Evolutionary conservation across 1,140 invertebrate species (phyloP).

Genomic region (Tetramorium alpestre): DNA sequence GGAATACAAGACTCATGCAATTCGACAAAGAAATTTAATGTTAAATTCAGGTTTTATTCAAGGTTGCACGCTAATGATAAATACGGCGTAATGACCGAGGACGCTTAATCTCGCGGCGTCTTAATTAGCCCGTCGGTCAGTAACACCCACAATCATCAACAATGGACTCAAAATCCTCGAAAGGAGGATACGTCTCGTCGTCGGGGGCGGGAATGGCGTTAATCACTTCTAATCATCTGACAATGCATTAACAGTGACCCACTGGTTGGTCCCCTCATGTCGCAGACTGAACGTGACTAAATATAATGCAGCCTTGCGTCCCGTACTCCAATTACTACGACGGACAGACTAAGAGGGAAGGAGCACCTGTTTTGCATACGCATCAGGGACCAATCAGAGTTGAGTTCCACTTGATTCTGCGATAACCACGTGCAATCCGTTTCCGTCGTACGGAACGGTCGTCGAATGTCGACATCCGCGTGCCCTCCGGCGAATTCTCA

Average conservation of each 20-base stretch:
- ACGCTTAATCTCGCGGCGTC: not conserved
- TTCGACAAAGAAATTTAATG: conserved; percentile 8
- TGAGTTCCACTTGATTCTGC: conserved; percentile 77
- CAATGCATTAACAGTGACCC: conserved; percentile 84
- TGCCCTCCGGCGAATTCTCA: not conserved
- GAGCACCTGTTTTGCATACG: conserved; percentile 82
- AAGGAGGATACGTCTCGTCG: conserved; percentile 54
- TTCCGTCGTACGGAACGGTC: conserved; percentile 64
- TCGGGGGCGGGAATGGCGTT: conserved; percentile 69
- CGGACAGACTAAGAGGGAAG: conserved; percentile 68
- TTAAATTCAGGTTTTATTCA: conserved; percentile 18
- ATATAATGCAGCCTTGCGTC: conserved; percentile 84
- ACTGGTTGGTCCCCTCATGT: conserved; percentile 79
- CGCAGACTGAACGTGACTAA: conserved; percentile 78
- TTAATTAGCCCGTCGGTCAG: not conserved
- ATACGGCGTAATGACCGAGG: not conserved
- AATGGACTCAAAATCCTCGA: conserved; percentile 19
- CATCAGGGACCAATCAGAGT: conserved; percentile 81
- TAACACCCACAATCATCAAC: not conserved
- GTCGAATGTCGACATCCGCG: conserved; percentile 65
- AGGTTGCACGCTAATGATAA: not conserved
- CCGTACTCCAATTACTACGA: conserved; percentile 81
- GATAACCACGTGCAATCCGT: conserved; percentile 70
- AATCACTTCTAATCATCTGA: conserved; percentile 81
- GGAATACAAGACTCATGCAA: conserved; percentile 18